phyloP scores from a whole-genome alignment of 2,113 vertebrate species.

The Asarcornis scutulata region DNA sequence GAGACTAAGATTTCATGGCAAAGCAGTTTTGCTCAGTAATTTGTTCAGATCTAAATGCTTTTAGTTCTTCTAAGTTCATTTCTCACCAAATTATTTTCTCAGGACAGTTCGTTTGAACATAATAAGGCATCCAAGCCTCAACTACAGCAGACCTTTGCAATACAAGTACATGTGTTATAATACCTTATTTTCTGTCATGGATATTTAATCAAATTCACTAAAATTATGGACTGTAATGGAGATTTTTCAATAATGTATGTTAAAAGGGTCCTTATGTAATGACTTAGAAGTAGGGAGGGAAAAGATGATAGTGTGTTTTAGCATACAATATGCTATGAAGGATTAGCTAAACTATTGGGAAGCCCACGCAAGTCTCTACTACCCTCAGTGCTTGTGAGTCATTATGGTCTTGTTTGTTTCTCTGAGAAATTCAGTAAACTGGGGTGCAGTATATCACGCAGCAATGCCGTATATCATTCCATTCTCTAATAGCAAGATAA shows the following conservation, averaged over 20 bases:
- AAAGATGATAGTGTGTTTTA: conserved; percentile 53
- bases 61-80: conserved; percentile 75
- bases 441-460: conserved; percentile 4
- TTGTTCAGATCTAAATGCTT: conserved; percentile 73
- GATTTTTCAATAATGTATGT: conserved; percentile 75
- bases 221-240: conserved; percentile 52
- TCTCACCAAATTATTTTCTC: conserved; percentile 79
- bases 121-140: conserved; percentile 41
- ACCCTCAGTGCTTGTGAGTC: background rate
- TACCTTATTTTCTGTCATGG: conserved; percentile 65
- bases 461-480: background rate
- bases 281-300: conserved; percentile 62
- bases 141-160: conserved; percentile 41
- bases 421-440: conserved; percentile 55
- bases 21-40: conserved; percentile 79
- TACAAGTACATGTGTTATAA: conserved; percentile 46
- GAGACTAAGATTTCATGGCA: conserved; percentile 76
- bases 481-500: conserved; percentile 25
- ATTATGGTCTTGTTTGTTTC: conserved; percentile 14
- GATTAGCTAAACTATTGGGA: conserved; percentile 34
- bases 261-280: conserved; percentile 73
- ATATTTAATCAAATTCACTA: conserved; percentile 75
- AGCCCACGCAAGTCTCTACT: background rate
- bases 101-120: conserved; percentile 71
- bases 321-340: background rate